Percentiles rank a stretch among this genome's conserved stretches.
These are phyloP conservation scores for Busseola fusca DNA, from an alignment of 2,888 invertebrate species.

Conservation along the genomic window DNA sequence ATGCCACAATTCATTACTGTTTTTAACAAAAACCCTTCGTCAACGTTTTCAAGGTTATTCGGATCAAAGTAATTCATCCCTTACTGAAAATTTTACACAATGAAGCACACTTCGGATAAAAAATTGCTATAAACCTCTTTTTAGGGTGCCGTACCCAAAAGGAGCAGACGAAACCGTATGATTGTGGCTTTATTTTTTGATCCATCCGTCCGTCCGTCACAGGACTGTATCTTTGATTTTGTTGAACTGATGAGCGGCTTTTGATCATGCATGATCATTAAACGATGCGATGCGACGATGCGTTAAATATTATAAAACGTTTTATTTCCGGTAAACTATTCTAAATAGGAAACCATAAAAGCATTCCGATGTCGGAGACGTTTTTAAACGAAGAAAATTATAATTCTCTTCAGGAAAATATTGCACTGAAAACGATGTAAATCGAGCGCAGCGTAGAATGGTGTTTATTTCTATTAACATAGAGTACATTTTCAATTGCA, in stretches of 20 bases:
- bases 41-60: slow-evolving; percentile 6
- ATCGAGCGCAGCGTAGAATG: not conserved
- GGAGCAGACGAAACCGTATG: too few species aligned
- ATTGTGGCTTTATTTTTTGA: not conserved
- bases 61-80: not conserved
- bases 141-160: not conserved
- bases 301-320: too few species aligned
- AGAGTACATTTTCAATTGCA: slow-evolving; percentile 17
- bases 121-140: slow-evolving; percentile 18
- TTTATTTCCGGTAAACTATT: slow-evolving; percentile 1
- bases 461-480: not conserved
- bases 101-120: not conserved
- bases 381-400: slow-evolving; percentile 18
- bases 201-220: not conserved
- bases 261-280: too few species aligned
- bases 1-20: not conserved
- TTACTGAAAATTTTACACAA: not conserved
- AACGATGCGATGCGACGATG: too few species aligned
- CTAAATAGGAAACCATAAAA: slow-evolving; percentile 12
- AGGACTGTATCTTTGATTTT: too few species aligned
- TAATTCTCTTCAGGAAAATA: not conserved
- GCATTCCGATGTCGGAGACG: slow-evolving; percentile 4
- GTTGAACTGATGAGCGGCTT: too few species aligned
- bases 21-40: not conserved
- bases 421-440: slow-evolving; percentile 3